Base-by-base conservation (phyloP, 2,113 vertebrate genomes). In the Loxodonta africana region DNA sequence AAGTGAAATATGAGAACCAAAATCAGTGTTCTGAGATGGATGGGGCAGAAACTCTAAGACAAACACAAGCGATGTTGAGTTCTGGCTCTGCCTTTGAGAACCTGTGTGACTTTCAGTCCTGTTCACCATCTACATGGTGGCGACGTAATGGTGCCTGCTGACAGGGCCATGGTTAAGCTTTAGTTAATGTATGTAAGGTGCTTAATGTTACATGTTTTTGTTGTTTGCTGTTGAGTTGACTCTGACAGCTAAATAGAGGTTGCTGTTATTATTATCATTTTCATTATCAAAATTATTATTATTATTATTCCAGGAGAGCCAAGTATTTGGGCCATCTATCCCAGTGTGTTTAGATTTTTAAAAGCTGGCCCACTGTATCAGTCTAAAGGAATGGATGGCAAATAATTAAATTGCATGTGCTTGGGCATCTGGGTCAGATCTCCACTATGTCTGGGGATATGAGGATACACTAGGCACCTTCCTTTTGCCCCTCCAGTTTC, bases 111-210 rank as follows among this genome's bases (percentile, higher is more conserved):
- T 4, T 4, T 2, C 46, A 14, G 0, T 15, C 37, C 33, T 5
- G 0, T 2, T 14, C 28, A 26, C 41, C 2, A 0, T 9, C 87
- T n/a, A 28, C 2, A 4, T 8, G 0, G 0, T 4, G 25, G 37
- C 20, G 46, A 26, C 1, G 0, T 0, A 0, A 30, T 0, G 12
- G 57, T 1, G 0, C 28, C 77, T 20, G 4, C 11, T 48, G 23
- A 15, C 7, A 17, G 9, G 26, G n/a, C 11, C 21, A 8, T 26
- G 23, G 83, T 20, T 8, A 33, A 80, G 51, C 37, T 51, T 30
- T 44, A 28, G 20, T 63, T 28, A 0, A 7, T 20, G 14, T 8
- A 0, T 0, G 17, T 6, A 80, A 18, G 23, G 46, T 37, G 2
- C 17, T 0, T 11, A 15, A 41, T 62, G 51, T 8, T 74, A 10